These are phyloP conservation scores for Eilema caniola DNA, from an alignment of 2,888 invertebrate species.

Conservation along the genomic window DNA sequence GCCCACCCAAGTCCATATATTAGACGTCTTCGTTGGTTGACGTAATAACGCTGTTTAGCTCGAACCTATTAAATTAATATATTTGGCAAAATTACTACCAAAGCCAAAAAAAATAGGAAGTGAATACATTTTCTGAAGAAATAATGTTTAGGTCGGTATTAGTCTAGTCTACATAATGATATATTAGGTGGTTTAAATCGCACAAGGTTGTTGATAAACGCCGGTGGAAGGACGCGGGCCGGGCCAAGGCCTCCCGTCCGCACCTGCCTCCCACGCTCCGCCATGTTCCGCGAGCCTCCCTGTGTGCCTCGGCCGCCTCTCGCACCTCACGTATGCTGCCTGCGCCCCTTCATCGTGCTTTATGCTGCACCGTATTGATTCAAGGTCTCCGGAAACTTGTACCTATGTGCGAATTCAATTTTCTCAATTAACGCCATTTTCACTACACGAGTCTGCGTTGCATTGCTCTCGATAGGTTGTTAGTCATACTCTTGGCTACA, in stretches of 20 bases:
- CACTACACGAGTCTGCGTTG: not conserved
- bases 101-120: not conserved
- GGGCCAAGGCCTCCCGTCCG: constrained; percentile 72
- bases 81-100: constrained; percentile 11
- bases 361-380: constrained; percentile 20
- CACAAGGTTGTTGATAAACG: constrained; percentile 75
- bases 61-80: constrained; percentile 23
- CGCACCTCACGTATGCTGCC: constrained; percentile 26
- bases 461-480: constrained; percentile 46
- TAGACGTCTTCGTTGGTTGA: constrained; percentile 12
- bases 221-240: constrained; percentile 73
- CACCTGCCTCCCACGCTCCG: constrained; percentile 63
- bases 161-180: constrained; percentile 33
- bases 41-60: constrained; percentile 24
- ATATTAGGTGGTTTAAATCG: constrained; percentile 54
- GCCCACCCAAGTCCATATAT: constrained; percentile 30
- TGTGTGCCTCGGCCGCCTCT: constrained; percentile 31
- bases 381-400: constrained; percentile 11
- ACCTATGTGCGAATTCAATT: constrained; percentile 22
- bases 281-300: constrained; percentile 41
- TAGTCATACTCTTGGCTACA: constrained; percentile 49
- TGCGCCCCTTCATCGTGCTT: constrained; percentile 24
- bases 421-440: constrained; percentile 24
- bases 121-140: constrained; percentile 7
- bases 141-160: constrained; percentile 16